A percentile compares a stretch with the other conserved stretches of the same genome.
Evolutionary conservation across 1,140 invertebrate genomes (phyloP).

Genomic region (Centruroides sculpturatus): DNA sequence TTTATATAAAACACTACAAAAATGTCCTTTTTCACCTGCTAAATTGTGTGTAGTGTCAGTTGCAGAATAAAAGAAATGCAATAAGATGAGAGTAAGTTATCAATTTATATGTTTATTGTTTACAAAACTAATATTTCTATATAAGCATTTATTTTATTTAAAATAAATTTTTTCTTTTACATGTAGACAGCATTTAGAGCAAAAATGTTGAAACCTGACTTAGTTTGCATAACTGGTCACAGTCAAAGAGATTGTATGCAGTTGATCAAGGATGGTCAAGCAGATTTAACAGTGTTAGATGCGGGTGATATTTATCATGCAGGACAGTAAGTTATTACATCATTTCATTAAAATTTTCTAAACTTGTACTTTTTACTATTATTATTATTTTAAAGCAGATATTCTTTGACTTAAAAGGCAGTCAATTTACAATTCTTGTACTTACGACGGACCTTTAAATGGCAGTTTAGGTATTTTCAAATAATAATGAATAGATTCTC

Average conservation of each 20-base stretch:
- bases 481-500: no score
- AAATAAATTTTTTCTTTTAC: background rate
- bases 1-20: constrained; percentile 17
- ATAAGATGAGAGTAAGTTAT: constrained; percentile 72
- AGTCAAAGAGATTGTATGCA: constrained; percentile 85
- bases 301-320: constrained; percentile 88
- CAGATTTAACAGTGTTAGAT: constrained; percentile 81
- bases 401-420: background rate
- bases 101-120: background rate
- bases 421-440: background rate
- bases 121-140: background rate
- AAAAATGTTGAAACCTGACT: constrained; percentile 70
- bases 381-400: background rate
- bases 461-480: background rate
- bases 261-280: constrained; percentile 34
- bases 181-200: constrained; percentile 65
- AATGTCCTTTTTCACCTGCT: constrained; percentile 63
- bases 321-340: constrained; percentile 36
- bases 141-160: background rate
- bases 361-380: background rate
- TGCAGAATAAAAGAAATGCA: constrained; percentile 77
- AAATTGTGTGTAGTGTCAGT: constrained; percentile 80
- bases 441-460: background rate
- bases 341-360: background rate
- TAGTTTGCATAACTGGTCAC: constrained; percentile 68